phyloP scores from a whole-genome alignment of 2,797 vertebrate genomes.

The Cryptoblepharus egeriae region DNA sequence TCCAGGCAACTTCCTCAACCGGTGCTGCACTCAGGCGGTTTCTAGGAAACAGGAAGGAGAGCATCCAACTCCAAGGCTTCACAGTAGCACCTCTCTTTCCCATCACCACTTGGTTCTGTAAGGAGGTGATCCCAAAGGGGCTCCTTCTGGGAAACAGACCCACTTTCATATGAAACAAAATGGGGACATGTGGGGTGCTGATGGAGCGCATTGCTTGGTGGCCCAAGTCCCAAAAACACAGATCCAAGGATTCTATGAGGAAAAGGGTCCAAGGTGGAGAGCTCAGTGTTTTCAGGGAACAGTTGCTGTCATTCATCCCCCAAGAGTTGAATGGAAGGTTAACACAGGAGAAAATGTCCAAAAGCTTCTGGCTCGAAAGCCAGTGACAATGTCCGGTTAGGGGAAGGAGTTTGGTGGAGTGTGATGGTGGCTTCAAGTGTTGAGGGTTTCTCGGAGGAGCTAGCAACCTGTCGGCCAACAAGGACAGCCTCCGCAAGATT shows the following conservation, averaged over 20 bases:
- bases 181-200: conserved; percentile 58
- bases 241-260: conserved; percentile 67
- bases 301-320: conserved; percentile 60
- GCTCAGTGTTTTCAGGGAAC: conserved; percentile 66
- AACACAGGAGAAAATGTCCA: conserved; percentile 73
- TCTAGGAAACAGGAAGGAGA: conserved; percentile 75
- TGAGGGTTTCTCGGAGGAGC: conserved; percentile 49
- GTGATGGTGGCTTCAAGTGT: conserved; percentile 21
- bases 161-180: conserved; percentile 70
- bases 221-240: conserved; percentile 59
- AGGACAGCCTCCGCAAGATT: conserved; percentile 74
- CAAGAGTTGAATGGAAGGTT: conserved; percentile 65
- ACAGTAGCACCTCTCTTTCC: conserved; percentile 28
- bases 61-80: conserved; percentile 70
- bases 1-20: conserved; percentile 62
- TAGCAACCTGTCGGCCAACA: conserved; percentile 70
- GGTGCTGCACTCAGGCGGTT: conserved; percentile 53
- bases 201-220: conserved; percentile 52
- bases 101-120: too few species aligned
- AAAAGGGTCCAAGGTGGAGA: conserved; percentile 73
- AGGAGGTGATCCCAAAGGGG: conserved; percentile 53
- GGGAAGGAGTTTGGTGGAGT: conserved; percentile 69
- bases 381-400: conserved; percentile 60
- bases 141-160: conserved; percentile 51
- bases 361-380: conserved; percentile 65